Conservation (phyloP, 2,113 vertebrate genomes). For the Myrmecobius fasciatus region DNA sequence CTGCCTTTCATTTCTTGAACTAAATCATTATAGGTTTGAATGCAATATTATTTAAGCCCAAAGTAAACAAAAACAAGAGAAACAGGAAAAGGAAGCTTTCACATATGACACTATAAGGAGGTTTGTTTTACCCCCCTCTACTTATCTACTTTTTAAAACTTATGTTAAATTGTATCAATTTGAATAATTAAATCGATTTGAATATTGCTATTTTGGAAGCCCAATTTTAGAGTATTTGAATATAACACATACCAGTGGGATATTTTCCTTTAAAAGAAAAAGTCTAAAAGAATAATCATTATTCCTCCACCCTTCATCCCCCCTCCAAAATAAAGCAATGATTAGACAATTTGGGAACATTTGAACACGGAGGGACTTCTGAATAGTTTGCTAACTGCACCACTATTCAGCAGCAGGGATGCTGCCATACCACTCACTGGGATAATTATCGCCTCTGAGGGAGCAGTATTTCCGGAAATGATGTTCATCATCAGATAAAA, state of each 20-base stretch:
- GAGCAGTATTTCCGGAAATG: conserved; percentile 57
- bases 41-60: background rate
- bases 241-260: background rate
- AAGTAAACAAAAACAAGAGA: background rate
- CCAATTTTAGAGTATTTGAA: conserved; percentile 23
- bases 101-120: background rate
- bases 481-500: conserved; percentile 70
- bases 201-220: conserved; percentile 52
- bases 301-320: conserved; percentile 11
- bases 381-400: conserved; percentile 51
- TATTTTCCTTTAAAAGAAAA: conserved; percentile 34
- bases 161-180: background rate
- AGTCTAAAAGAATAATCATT: conserved; percentile 39
- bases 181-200: conserved; percentile 39
- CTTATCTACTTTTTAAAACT: background rate
- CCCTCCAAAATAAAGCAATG: conserved; percentile 41
- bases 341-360: conserved; percentile 56
- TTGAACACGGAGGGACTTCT: background rate
- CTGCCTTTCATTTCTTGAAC: background rate
- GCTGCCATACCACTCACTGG: conserved; percentile 14
- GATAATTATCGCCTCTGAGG: conserved; percentile 72
- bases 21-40: background rate
- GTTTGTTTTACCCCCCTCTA: background rate
- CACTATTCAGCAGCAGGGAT: background rate
- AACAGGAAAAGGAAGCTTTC: background rate